Base-by-base conservation (phyloP, 92 coral and sea anemone species). In the Zoanthus sociatus region DNA sequence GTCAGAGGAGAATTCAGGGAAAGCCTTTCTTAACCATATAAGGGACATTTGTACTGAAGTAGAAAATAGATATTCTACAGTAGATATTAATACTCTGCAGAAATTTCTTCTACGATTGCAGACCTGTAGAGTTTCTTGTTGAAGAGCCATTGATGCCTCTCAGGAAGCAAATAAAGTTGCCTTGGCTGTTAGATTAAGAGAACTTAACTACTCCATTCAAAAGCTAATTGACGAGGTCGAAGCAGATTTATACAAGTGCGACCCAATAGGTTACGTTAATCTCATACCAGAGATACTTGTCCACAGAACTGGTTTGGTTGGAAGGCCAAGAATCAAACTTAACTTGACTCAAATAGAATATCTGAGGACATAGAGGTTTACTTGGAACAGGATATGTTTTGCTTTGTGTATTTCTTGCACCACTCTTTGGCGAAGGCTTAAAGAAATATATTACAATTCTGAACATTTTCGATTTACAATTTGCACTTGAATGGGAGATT, bases 251-350 rank as follows among this genome's bases (percentile, higher is more conserved):
- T 33, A 16, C 11, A 1, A 30, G 17, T 1, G 75, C 16, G 45
- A 21, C 46, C 45, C 1, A 1, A 12, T 15, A 8, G 45, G 75
- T 30, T 71, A 71, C 42, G 33, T 30, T 8, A 71, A 2, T 30
- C 9, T 7, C 13, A 88, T 75, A 21, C 88, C 88, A 1, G 89
- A 91, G 32, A 30, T 32, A 44, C 68, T 83, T 15, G 76, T 86
- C 16, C 9, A 72, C 64, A 73, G 60, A 17, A 31, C 68, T 75
- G 90, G 93, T 20, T 13, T 31, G 32, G 84, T 81, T 6, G 90
- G 42, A 37, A 1, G 42, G 42, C 42, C 42, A 37, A 37, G 2
- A 37, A 37, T 37, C 42, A 37, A 37, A 0, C 42, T 37, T 37
- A 33, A 33, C 42, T 33, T 33, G 42, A 33, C 42, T 33, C 42